These are phyloP conservation scores for Polypterus senegalus DNA, from an alignment of 2,113 vertebrate species.

Conservation along the genomic window DNA sequence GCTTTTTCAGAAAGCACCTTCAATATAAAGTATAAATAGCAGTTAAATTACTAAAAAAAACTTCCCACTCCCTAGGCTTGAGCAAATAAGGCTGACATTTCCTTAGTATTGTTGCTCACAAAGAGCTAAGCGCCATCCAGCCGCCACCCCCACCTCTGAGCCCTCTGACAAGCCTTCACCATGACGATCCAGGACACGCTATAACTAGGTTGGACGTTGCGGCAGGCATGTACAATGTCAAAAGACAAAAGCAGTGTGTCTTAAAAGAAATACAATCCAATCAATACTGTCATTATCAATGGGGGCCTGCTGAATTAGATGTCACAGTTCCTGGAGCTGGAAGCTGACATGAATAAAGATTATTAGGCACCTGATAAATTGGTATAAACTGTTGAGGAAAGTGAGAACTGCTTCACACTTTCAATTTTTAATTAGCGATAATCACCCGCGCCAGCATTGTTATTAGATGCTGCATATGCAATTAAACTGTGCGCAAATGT, in stretches of 20 bases:
- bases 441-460: too few species aligned
- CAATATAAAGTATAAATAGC: too few species aligned
- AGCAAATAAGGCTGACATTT: too few species aligned
- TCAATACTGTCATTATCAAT: conserved; percentile 45
- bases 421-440: not conserved
- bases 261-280: conserved; percentile 27
- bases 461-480: too few species aligned
- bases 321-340: conserved; percentile 31
- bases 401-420: not conserved
- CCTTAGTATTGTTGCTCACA: too few species aligned
- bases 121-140: too few species aligned
- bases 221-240: conserved; percentile 12
- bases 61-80: too few species aligned
- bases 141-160: conserved; percentile 1
- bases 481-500: too few species aligned
- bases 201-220: conserved; percentile 11
- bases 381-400: conserved; percentile 15
- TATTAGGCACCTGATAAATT: conserved; percentile 29
- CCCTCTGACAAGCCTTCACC: conserved; percentile 21
- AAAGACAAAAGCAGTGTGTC: conserved; percentile 22
- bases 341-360: conserved; percentile 32
- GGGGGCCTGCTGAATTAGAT: conserved; percentile 39
- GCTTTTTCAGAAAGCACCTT: too few species aligned
- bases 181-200: conserved; percentile 22
- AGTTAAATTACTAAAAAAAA: too few species aligned